Base-by-base conservation (phyloP, 2,797 vertebrate genomes). In the Coranthus polyacanthus region DNA sequence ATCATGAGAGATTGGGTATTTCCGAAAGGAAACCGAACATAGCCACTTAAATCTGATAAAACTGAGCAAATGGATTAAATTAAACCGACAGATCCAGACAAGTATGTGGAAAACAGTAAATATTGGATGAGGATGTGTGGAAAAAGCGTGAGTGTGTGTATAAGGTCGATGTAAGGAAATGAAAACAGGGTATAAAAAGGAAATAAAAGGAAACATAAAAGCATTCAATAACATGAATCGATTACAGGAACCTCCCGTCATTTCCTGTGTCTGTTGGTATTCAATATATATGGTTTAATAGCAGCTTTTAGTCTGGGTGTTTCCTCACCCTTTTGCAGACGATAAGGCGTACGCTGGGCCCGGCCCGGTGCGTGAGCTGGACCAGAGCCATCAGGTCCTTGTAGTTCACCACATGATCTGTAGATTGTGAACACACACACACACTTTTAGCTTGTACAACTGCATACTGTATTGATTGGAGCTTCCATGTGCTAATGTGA, bases 321-420 rank as follows among this genome's bases (percentile, higher is more conserved):
- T 44, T 16, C 16, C 95, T 93, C 87, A 98, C 98, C 96, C 97
- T 95, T 89, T 94, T 97, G 86, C 97, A 98, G 82, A 98, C 94
- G 17, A 95, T 85, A 70, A 99, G 94, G 73, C 97, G 95, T 32
- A 98, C 81, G 0, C 91, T 93, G 64, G 95, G 78, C 58, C 94
- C 91, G 0, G 96, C 93, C 63, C 93, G 95, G 76, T 97, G 96
- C 42, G 95, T 95, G 79, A 99, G 92, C 86, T 97, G 94, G 39
- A 97, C 92, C 76, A 99, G 88, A 75, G 97, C 94, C 90, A 99
- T 92, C 44, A 99, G 93, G 89, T 99, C 98, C 88, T 94, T 98
- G 83, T 95, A 98, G 94, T 95, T 98, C 89, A 98, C 94, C 73
- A 90, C 91, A 37, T 93, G 78, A 93, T 99, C 97, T 99, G 89